Evolutionary conservation across 2,888 invertebrate genomes (phyloP).

Genomic region (Meteorus colon): DNA sequence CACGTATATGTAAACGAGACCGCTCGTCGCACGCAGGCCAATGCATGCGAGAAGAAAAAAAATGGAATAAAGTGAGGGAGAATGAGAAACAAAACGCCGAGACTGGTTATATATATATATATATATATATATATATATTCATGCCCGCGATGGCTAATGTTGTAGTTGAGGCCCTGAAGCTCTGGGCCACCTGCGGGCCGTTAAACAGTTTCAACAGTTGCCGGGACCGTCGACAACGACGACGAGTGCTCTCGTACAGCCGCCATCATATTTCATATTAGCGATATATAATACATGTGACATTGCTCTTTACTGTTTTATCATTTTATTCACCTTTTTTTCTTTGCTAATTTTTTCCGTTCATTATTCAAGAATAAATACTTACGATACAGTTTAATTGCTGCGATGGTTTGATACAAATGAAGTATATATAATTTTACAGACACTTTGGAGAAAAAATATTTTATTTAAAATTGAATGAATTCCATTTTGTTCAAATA

Average conservation of each 20-base stretch:
- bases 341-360: conserved; percentile 12
- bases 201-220: conserved; percentile 65
- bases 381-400: background rate
- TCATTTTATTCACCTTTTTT: conserved; percentile 27
- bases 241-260: conserved; percentile 53
- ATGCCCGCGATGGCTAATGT: conserved; percentile 35
- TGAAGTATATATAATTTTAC: background rate
- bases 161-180: conserved; percentile 43
- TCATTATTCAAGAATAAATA: background rate
- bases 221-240: conserved; percentile 43
- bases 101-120: background rate
- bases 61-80: conserved; percentile 33
- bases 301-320: conserved; percentile 32
- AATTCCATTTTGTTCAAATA: too few relatives aligned
- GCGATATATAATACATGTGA: conserved; percentile 61
- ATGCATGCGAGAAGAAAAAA: background rate
- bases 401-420: background rate
- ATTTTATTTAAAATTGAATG: too few relatives aligned
- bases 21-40: conserved; percentile 32
- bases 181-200: conserved; percentile 65
- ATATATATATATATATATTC: background rate
- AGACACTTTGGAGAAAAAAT: too few relatives aligned
- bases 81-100: conserved; percentile 21
- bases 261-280: conserved; percentile 69
- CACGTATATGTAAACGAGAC: conserved; percentile 51